Percentiles rank a stretch among this genome's conserved stretches.
Conservation (phyloP, 1,140 invertebrate genomes). For the Drosophila nannoptera region DNA sequence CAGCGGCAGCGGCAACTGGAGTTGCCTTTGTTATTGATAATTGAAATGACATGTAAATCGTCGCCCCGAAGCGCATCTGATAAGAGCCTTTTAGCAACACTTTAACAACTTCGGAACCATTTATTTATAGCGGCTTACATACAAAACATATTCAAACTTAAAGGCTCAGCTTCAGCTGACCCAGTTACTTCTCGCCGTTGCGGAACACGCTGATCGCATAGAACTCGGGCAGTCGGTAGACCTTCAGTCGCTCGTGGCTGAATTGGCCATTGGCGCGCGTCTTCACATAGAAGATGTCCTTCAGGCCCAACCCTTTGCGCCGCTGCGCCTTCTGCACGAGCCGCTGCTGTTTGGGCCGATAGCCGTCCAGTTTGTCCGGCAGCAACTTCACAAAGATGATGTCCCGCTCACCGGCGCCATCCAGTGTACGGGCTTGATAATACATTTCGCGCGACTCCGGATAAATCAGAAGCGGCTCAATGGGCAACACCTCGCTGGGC, state of each 20-base stretch:
- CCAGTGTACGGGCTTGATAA: conserved; percentile 58
- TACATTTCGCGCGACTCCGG: conserved; percentile 44
- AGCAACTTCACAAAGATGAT: conserved; percentile 71
- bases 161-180: conserved; percentile 39
- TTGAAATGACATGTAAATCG: conserved; percentile 60
- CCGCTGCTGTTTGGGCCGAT: conserved; percentile 63
- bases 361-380: conserved; percentile 52
- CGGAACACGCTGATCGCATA: conserved; percentile 73
- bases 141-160: conserved; percentile 50
- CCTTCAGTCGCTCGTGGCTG: conserved; percentile 69
- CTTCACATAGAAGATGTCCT: conserved; percentile 75
- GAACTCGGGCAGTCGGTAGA: conserved; percentile 71
- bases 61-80: conserved; percentile 30
- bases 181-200: conserved; percentile 50
- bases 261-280: conserved; percentile 68
- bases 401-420: conserved; percentile 49
- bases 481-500: conserved; percentile 64
- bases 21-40: conserved; percentile 54
- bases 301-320: conserved; percentile 50
- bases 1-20: conserved; percentile 40
- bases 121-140: conserved; percentile 72
- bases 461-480: conserved; percentile 69
- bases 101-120: conserved; percentile 52
- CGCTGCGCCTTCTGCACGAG: conserved; percentile 30
- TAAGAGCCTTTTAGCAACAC: conserved; percentile 16